Percentiles rank a stretch among this genome's conserved stretches.
phyloP scores from a whole-genome alignment of 1,140 invertebrate species.

The Drosophila gunungcola region DNA sequence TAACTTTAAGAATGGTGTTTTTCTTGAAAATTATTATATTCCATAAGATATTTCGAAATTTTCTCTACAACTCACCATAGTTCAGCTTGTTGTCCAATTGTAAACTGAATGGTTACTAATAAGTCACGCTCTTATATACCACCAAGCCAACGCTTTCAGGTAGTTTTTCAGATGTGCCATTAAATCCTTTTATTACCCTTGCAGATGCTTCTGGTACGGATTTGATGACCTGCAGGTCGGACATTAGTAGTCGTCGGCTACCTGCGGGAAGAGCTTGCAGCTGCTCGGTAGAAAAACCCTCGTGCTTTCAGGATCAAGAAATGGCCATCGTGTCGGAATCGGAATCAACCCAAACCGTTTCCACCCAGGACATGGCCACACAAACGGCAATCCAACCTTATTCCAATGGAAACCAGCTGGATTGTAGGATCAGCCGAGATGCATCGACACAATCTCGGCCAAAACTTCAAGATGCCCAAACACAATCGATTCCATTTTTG shows the following conservation, averaged over 20 bases:
- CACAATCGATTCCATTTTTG: neutral
- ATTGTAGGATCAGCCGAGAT: neutral
- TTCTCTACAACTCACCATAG: conserved; percentile 54
- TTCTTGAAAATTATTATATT: too few species aligned
- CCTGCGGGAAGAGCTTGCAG: conserved; percentile 40
- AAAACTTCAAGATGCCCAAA: neutral
- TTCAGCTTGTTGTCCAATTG: conserved; percentile 37
- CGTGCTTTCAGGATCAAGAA: too few species aligned
- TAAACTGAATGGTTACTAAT: conserved; percentile 36
- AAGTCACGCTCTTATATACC: conserved; percentile 46
- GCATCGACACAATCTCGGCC: neutral
- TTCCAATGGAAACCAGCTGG: neutral
- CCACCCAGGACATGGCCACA: conserved; percentile 1
- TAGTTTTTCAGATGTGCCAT: neutral
- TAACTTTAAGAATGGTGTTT: too few species aligned
- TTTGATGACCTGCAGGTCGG: neutral
- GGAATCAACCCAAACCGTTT: neutral
- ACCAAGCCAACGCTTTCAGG: conserved; percentile 13
- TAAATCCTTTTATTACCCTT: conserved; percentile 20
- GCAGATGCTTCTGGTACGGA: conserved; percentile 36
- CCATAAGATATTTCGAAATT: neutral
- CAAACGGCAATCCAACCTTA: neutral
- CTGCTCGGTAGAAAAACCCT: neutral
- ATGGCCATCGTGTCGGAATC: neutral
- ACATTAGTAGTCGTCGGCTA: conserved; percentile 18